A percentile compares a stretch with the other conserved stretches of the same genome.
Evolutionary conservation across 2,888 invertebrate species (phyloP).

Genomic region (Cremastinae sp.): DNA sequence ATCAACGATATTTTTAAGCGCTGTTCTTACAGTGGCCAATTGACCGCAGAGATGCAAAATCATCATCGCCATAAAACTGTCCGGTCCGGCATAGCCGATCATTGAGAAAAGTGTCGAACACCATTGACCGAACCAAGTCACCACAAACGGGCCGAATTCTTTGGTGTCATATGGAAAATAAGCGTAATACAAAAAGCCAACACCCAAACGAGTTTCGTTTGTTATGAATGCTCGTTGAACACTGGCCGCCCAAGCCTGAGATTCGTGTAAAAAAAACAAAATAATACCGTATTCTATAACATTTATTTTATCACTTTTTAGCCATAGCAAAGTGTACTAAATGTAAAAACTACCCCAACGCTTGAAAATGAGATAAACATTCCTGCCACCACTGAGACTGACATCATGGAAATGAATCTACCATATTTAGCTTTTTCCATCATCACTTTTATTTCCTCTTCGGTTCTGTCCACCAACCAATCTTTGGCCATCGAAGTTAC

Average conservation of each 20-base stretch:
- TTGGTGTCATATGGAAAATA: slow-evolving; percentile 69
- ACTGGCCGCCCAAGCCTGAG: slow-evolving; percentile 39
- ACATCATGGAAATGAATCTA: slow-evolving; percentile 62
- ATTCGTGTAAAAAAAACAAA: not conserved
- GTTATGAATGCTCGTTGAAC: slow-evolving; percentile 39
- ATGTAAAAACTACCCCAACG: slow-evolving; percentile 41
- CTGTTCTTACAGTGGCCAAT: slow-evolving; percentile 54
- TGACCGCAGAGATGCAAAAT: slow-evolving; percentile 72
- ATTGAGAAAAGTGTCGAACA: slow-evolving; percentile 64
- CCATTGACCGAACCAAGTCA: slow-evolving; percentile 69
- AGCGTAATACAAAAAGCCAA: slow-evolving; percentile 57
- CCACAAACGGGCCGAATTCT: slow-evolving; percentile 64
- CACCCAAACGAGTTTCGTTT: slow-evolving; percentile 51
- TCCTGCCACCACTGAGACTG: slow-evolving; percentile 59
- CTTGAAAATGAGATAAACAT: slow-evolving; percentile 57
- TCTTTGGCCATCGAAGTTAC: slow-evolving; percentile 55
- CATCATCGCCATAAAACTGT: slow-evolving; percentile 67
- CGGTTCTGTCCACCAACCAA: slow-evolving; percentile 38
- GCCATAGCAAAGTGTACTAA: no score
- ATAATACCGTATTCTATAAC: no score
- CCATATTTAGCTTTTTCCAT: slow-evolving; percentile 60
- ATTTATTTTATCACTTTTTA: no score
- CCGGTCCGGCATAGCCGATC: slow-evolving; percentile 68
- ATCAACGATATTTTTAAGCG: slow-evolving; percentile 48
- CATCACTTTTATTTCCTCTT: slow-evolving; percentile 56